Evolutionary conservation across 2,797 vertebrate genomes (phyloP).

Genomic region (Betta splendens): DNA sequence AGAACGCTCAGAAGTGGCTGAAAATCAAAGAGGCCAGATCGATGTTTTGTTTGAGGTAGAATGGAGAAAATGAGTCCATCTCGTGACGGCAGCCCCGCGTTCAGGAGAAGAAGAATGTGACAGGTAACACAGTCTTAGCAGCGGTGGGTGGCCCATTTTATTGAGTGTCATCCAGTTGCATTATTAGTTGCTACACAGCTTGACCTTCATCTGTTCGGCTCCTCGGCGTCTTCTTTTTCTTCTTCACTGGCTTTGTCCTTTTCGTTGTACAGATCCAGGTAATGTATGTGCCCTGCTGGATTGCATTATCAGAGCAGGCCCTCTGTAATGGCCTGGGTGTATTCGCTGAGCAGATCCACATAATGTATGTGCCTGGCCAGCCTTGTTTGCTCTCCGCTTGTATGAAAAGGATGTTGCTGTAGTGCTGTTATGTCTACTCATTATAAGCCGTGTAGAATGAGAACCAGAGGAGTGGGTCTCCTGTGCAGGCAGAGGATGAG

Average conservation of each 20-base stretch:
- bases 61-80: conserved; percentile 6
- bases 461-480: background rate
- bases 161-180: conserved; percentile 17
- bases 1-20: conserved; percentile 21
- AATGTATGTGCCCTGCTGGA: conserved; percentile 47
- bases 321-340: conserved; percentile 33
- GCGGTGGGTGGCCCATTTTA: conserved; percentile 1
- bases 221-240: conserved; percentile 3
- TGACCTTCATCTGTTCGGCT: conserved; percentile 46
- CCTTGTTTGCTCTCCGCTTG: conserved; percentile 16
- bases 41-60: conserved; percentile 19
- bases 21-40: conserved; percentile 13
- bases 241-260: conserved; percentile 7
- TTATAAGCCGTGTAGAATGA: conserved; percentile 12
- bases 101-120: background rate
- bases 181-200: conserved; percentile 26
- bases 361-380: conserved; percentile 43
- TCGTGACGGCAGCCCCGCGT: background rate
- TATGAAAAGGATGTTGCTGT: conserved; percentile 14
- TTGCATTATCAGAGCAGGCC: conserved; percentile 44
- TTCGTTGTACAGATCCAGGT: conserved; percentile 38
- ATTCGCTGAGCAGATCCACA: conserved; percentile 30
- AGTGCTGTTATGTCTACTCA: conserved; percentile 6
- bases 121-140: conserved; percentile 2
- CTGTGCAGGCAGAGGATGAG: background rate